Evolutionary conservation across 2,113 vertebrate species (phyloP), one percentile per base, ranked within the genome.

Genomic region (Guaruba guarouba): DNA sequence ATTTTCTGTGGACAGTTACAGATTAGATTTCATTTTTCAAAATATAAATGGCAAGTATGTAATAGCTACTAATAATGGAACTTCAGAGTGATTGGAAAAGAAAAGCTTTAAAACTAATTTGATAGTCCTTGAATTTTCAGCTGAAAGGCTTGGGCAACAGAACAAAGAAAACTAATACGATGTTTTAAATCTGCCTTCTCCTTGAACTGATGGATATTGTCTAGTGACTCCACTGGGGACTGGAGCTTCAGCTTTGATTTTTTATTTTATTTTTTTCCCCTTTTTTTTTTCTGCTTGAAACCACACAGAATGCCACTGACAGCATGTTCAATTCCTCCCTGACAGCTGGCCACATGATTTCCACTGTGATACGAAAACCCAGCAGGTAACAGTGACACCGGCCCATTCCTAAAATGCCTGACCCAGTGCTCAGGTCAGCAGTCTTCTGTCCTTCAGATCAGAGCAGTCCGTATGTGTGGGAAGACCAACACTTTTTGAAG

Each of bases 1-100:
- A 86, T 79, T 69, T 89, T 64, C 62, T 84, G 24, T 31, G 81
- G 86, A 76, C 33, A 55, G 93, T 76, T 95, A 55, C 86, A 52
- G 84, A 84, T 88, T 64, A 49, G 86, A 28, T 8, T 91, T 93
- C 17, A 51, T 83, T 78, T 91, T 92, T 84, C 73, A 87, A 86
- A 93, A 75, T 44, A 68, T 43, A 79, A 93, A 83, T 76, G 73
- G 55, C 43, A 82, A 93, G 82, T 17, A 48, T 3, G 13, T 89
- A 92, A 89, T 62, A 81, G 57, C 66, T 75, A 48, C 35, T 88
- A 57, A 82, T 48, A 87, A 79, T 37, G 62, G 55, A 87, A 24
- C 66, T 82, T 81, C 43, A 55, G 86, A 37, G 77, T 1, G 2
- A 18, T 2, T 89, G 39, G 55, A 64, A 82, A 85, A 86, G 51